Percentiles rank a stretch among this genome's conserved stretches.
Conservation (phyloP, 2,888 invertebrate species). For the Synergus laeviventris region DNA sequence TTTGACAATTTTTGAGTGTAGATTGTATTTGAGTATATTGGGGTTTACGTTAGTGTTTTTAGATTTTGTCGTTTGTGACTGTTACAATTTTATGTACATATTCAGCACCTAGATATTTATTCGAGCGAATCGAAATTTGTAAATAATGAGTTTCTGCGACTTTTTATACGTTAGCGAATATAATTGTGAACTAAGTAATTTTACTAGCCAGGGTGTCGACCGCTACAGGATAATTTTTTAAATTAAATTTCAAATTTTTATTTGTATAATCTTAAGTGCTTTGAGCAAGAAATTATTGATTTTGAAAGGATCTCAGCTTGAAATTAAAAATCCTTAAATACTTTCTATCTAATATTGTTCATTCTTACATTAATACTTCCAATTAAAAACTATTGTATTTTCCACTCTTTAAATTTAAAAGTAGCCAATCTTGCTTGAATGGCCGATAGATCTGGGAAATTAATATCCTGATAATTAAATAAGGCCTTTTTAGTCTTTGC, state of each 20-base stretch:
- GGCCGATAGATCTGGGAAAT: too few species aligned
- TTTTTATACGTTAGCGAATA: background rate
- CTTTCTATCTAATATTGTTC: background rate
- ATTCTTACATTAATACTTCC: background rate
- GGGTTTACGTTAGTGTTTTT: constrained; percentile 8
- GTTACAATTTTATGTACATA: constrained; percentile 11
- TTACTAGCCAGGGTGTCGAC: background rate
- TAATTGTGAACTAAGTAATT: background rate
- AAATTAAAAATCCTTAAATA: background rate
- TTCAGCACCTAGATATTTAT: constrained; percentile 4
- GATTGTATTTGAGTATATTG: background rate
- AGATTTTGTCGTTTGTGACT: background rate
- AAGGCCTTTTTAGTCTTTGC: background rate
- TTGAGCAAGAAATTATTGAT: too few species aligned
- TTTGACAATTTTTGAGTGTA: background rate
- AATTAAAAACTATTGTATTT: background rate
- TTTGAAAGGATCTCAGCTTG: background rate
- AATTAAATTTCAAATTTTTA: too few species aligned
- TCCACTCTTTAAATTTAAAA: too few species aligned
- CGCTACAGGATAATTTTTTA: background rate
- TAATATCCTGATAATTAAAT: background rate
- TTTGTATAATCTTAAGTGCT: too few species aligned
- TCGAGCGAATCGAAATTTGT: background rate
- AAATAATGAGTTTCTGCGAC: background rate
- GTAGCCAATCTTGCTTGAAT: too few species aligned